Evolutionary conservation across 2,113 vertebrate species (phyloP).

Genomic region (Cebidichthys violaceus): DNA sequence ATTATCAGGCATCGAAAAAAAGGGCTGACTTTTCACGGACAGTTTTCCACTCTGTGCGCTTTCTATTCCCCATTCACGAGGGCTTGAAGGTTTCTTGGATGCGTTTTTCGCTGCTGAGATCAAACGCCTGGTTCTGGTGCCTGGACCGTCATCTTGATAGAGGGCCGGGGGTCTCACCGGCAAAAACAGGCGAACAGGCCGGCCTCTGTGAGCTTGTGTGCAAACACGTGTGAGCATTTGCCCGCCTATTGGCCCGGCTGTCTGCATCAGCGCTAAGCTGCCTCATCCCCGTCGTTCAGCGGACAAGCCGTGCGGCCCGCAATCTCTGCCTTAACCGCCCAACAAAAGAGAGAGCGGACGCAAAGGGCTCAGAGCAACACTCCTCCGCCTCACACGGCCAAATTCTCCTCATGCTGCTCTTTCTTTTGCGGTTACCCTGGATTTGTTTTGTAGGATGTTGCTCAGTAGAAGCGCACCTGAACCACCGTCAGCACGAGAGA

Average conservation of each 20-base stretch:
- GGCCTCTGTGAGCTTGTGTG: conserved; percentile 57
- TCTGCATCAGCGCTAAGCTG: conserved; percentile 28
- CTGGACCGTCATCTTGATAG: conserved; percentile 65
- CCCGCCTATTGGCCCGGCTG: conserved; percentile 20
- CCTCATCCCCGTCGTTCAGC: conserved; percentile 13
- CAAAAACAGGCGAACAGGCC: conserved; percentile 62
- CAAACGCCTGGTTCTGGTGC: conserved; percentile 62
- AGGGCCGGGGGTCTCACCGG: conserved; percentile 29
- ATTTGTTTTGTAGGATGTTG: conserved; percentile 59
- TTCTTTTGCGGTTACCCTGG: conserved; percentile 49
- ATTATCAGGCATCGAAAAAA: conserved; percentile 71
- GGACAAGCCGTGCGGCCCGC: conserved; percentile 18
- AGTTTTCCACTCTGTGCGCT: conserved; percentile 60
- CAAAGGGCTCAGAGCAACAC: conserved; percentile 42
- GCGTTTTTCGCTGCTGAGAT: conserved; percentile 49
- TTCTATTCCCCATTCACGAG: conserved; percentile 74
- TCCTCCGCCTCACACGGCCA: conserved; percentile 9
- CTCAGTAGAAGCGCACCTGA: conserved; percentile 69
- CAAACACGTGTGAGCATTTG: conserved; percentile 35
- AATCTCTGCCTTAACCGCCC: conserved; percentile 50
- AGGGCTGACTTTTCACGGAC: conserved; percentile 62
- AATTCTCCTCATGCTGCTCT: conserved; percentile 26
- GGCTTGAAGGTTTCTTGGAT: conserved; percentile 72
- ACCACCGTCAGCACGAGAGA: conserved; percentile 58
- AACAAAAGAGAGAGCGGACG: conserved; percentile 52